phyloP scores from a whole-genome alignment of 2,113 vertebrate species.

The Naja naja region DNA sequence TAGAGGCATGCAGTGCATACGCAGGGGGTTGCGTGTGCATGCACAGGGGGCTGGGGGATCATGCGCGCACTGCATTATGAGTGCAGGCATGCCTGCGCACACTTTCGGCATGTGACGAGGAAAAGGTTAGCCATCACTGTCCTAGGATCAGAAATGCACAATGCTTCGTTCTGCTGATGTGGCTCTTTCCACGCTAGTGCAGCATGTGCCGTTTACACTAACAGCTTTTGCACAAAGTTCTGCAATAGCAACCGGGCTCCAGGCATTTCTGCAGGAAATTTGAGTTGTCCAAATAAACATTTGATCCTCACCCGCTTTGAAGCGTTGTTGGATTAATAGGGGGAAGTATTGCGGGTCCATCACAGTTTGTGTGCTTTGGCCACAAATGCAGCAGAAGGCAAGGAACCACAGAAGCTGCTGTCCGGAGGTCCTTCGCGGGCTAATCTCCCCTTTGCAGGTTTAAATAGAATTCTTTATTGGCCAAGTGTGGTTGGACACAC shows the following conservation, averaged over 20 bases:
- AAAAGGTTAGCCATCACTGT: too few species aligned
- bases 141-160: neutral
- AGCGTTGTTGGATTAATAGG: constrained; percentile 22
- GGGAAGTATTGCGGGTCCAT: constrained; percentile 6
- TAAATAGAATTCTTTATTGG: neutral
- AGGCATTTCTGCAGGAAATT: constrained; percentile 6
- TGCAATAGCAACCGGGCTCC: neutral
- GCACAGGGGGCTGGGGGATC: too few species aligned
- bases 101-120: too few species aligned
- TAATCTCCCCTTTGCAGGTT: neutral
- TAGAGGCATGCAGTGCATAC: too few species aligned
- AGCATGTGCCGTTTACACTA: neutral
- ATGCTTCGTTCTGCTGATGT: neutral
- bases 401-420: constrained; percentile 19
- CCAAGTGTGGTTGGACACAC: too few species aligned
- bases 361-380: constrained; percentile 31
- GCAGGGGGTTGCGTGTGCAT: too few species aligned
- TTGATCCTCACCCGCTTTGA: constrained; percentile 48
- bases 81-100: too few species aligned
- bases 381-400: neutral
- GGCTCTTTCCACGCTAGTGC: neutral
- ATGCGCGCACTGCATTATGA: too few species aligned
- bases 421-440: neutral
- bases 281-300: neutral
- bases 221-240: rapidly evolving